Conservation (phyloP, 2,888 invertebrate species). For the Dryomyza anilis region DNA sequence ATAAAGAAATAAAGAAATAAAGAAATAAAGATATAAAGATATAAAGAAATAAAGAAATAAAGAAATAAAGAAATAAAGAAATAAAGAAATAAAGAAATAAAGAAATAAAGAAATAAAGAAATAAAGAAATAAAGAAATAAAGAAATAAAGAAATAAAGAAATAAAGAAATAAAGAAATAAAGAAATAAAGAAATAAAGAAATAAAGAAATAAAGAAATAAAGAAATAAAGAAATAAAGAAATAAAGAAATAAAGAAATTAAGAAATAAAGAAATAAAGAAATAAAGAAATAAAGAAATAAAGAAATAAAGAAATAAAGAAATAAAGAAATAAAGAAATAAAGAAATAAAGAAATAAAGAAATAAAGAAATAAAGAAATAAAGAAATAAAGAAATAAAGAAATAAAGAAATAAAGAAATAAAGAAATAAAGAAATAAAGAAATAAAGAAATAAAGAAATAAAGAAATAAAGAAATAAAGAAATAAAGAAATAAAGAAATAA, state of each 20-base stretch:
- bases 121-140: too few species aligned
- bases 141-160: too few species aligned
- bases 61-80: too few species aligned
- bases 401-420: neutral
- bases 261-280: neutral
- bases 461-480: neutral
- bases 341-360: neutral
- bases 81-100: too few species aligned
- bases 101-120: too few species aligned
- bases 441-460: neutral
- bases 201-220: too few species aligned
- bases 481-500: too few species aligned
- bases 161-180: too few species aligned
- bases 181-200: too few species aligned
- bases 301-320: neutral
- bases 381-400: neutral
- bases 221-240: too few species aligned
- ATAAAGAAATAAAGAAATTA: neutral
- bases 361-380: neutral
- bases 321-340: neutral
- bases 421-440: neutral
- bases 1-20: neutral
- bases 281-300: neutral
- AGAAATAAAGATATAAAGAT: neutral
- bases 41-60: too few species aligned